A percentile compares a stretch with the other conserved stretches of the same genome.
Conservation (phyloP, 2,113 vertebrate genomes). For the Sander vitreus region DNA sequence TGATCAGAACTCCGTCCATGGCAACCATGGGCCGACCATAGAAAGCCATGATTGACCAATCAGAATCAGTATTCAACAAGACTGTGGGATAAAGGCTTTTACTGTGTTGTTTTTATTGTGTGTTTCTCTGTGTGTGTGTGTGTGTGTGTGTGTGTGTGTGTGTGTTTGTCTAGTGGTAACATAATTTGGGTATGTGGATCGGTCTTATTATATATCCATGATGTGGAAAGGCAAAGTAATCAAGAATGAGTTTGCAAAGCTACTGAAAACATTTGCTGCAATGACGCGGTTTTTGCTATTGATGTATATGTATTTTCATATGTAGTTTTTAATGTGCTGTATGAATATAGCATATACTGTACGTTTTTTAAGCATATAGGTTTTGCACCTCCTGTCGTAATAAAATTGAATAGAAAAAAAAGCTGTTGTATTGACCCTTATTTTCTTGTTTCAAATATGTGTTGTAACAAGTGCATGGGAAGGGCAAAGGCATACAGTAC, state of each 20-base stretch:
- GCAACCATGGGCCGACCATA: too few species aligned
- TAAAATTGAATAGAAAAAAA: constrained; percentile 35
- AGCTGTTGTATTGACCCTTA: background rate
- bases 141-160: background rate
- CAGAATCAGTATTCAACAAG: too few species aligned
- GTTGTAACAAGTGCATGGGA: background rate
- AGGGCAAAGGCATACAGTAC: too few species aligned
- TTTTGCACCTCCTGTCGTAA: constrained; percentile 34
- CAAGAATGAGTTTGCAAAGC: constrained; percentile 19
- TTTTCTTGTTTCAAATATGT: background rate
- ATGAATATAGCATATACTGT: background rate
- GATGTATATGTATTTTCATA: background rate
- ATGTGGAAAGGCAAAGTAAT: constrained; percentile 2
- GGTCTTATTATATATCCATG: too few species aligned
- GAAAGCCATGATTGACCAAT: too few species aligned
- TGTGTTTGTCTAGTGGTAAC: too few species aligned
- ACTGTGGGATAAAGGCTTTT: background rate
- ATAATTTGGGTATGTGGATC: too few species aligned
- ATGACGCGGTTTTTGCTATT: constrained; percentile 6
- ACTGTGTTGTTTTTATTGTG: constrained; percentile 13
- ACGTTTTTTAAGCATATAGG: background rate
- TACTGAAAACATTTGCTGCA: constrained; percentile 33
- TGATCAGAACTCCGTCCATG: too few species aligned
- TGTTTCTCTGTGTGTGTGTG: background rate
- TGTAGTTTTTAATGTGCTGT: constrained; percentile 17